Conservation (phyloP, 2,113 vertebrate species). For the Cottus gobio region DNA sequence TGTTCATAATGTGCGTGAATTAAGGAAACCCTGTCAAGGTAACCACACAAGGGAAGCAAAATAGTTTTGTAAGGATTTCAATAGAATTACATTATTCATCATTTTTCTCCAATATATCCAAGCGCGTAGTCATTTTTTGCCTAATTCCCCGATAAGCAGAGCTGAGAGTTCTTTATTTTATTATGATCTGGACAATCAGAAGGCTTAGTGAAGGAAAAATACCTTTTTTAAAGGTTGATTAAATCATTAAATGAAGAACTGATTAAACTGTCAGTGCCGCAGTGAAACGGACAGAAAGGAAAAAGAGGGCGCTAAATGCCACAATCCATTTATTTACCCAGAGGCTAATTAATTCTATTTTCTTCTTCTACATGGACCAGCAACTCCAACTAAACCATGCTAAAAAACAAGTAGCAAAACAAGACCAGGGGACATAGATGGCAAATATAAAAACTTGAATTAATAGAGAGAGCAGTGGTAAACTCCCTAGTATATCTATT, state of each 20-base stretch:
- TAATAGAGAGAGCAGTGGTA: not conserved
- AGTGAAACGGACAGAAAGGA: slow-evolving; percentile 40
- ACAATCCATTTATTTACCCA: slow-evolving; percentile 60
- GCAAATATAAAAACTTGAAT: slow-evolving; percentile 7
- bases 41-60: slow-evolving; percentile 5
- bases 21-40: slow-evolving; percentile 21
- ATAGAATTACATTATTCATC: slow-evolving; percentile 39
- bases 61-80: slow-evolving; percentile 40
- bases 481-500: not conserved
- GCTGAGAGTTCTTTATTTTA: slow-evolving; percentile 40
- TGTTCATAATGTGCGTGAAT: slow-evolving; percentile 27
- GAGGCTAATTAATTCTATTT: slow-evolving; percentile 59
- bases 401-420: slow-evolving; percentile 43
- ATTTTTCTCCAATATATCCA: slow-evolving; percentile 35
- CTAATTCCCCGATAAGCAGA: slow-evolving; percentile 25
- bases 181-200: slow-evolving; percentile 31
- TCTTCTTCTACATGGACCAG: slow-evolving; percentile 42
- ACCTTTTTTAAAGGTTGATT: slow-evolving; percentile 55
- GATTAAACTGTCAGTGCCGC: slow-evolving; percentile 58
- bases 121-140: slow-evolving; percentile 39
- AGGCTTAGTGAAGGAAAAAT: slow-evolving; percentile 25
- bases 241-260: slow-evolving; percentile 63
- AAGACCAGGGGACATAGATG: slow-evolving; percentile 18
- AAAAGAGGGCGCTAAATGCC: slow-evolving; percentile 40
- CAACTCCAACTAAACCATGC: slow-evolving; percentile 45